phyloP scores from a whole-genome alignment of 2,797 vertebrate genomes.

The Bovichtus variegatus region DNA sequence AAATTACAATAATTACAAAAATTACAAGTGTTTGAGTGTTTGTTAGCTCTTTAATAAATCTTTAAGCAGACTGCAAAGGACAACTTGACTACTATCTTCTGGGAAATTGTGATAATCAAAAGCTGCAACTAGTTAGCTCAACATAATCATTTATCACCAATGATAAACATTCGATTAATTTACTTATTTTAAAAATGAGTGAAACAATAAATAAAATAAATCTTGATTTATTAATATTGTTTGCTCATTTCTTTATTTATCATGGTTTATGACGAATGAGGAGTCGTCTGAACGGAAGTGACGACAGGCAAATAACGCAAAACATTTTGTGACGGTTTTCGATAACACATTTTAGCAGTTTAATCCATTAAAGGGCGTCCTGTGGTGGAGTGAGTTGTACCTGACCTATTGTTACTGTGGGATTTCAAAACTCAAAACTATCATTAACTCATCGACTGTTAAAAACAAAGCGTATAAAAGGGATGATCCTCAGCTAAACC shows the following conservation, averaged over 20 bases:
- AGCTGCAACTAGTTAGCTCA: background rate
- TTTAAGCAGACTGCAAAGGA: background rate
- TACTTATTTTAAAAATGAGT: too few species aligned
- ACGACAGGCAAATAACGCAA: constrained; percentile 51
- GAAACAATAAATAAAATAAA: too few species aligned
- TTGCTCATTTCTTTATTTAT: background rate
- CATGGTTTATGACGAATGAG: background rate
- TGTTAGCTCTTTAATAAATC: background rate
- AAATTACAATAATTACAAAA: too few species aligned
- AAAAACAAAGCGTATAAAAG: background rate
- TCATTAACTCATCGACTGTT: background rate
- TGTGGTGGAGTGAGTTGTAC: too few species aligned
- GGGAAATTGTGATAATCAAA: background rate
- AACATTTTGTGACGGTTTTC: background rate
- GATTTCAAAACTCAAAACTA: background rate
- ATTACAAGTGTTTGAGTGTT: background rate
- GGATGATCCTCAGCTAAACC: constrained; percentile 30
- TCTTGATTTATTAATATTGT: too few species aligned
- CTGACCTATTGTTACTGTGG: accelerated
- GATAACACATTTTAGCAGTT: background rate
- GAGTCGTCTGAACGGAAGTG: constrained; percentile 64
- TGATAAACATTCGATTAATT: too few species aligned
- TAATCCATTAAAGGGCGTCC: accelerated
- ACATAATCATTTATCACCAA: background rate
- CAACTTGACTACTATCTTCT: background rate